Evolutionary conservation across 2,797 vertebrate genomes (phyloP).

Genomic region (Oreortyx pictus): DNA sequence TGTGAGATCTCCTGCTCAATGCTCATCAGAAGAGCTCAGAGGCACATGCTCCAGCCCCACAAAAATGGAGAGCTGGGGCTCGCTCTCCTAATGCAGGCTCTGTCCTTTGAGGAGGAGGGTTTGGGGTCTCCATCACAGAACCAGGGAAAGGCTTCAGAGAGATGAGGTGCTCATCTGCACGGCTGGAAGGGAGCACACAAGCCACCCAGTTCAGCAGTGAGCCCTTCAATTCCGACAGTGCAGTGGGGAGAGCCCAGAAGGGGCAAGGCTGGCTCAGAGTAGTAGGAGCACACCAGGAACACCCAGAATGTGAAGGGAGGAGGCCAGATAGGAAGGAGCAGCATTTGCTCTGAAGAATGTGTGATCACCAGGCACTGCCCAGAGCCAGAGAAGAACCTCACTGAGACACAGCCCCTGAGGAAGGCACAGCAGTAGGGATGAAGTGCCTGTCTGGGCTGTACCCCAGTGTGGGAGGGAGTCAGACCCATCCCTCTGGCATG

Average conservation of each 20-base stretch:
- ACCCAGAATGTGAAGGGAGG: background rate
- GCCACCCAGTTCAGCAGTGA: background rate
- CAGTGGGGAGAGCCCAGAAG: background rate
- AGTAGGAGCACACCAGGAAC: background rate
- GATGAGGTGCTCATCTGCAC: background rate
- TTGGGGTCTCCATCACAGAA: background rate
- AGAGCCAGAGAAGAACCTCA: background rate
- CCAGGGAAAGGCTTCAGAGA: background rate
- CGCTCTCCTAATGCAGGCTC: background rate
- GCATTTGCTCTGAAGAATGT: background rate
- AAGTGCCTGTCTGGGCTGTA: background rate
- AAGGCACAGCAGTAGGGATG: background rate
- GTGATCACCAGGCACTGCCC: background rate
- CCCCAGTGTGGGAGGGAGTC: background rate
- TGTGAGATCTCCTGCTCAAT: background rate
- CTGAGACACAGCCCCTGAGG: background rate
- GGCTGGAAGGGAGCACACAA: rapidly evolving
- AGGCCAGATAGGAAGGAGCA: background rate
- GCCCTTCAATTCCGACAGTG: background rate
- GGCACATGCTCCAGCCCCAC: rapidly evolving
- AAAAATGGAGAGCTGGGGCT: background rate
- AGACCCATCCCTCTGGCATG: rapidly evolving
- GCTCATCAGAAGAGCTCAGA: background rate
- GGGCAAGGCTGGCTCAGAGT: background rate
- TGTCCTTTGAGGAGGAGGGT: background rate